Evolutionary conservation across 1,140 invertebrate genomes (phyloP), one percentile per base, ranked within the genome.

Genomic region (Xylocopa sonorina): DNA sequence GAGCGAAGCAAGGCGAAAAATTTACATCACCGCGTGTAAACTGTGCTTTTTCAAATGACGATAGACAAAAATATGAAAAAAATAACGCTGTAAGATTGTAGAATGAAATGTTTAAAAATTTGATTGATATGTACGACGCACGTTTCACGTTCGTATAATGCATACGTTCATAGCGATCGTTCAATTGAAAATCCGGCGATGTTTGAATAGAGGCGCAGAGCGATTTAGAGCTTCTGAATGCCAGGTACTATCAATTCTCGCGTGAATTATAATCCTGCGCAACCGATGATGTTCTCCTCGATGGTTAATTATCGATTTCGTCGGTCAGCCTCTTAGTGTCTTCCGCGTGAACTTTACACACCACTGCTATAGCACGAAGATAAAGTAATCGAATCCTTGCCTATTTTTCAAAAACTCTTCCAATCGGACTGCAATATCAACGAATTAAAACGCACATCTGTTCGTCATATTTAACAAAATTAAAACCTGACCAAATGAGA

Each of bases 271-370:
- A 67, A 51, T 67, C 43, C 21, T 21, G 64, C 41, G 21, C 64
- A 34, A 51, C 64, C 12, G 29, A 67, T 34, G 64, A 67, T 51
- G 43, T 50, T 24, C n/a, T n/a, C n/a, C 64, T 24, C 18, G 46
- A 67, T 34, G 29, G 64, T 67, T 67, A 67, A 67, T 50, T 51
- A 51, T 67, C 64, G 64, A 51, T 50, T 50, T 16, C 29, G 64
- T 16, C 0, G 21, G 16, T 14, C 1, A 18, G 27, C n/a, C 29
- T 34, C 64, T 67, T 51, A 34, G 46, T 24, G 21, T 43, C 29
- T 51, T 34, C 18, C 41, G 16, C 18, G 27, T 32, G 18, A 48
- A 46, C 16, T 66, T 66, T 34, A 34, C 21, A 7, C 46, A 51
- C 29, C n/a, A 27, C 29, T 34, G 46, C 9, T 10, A 2, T 14